These are phyloP conservation scores for Dreissena rostriformis DNA, from an alignment of 1,140 invertebrate genomes.

Conservation along the genomic window DNA sequence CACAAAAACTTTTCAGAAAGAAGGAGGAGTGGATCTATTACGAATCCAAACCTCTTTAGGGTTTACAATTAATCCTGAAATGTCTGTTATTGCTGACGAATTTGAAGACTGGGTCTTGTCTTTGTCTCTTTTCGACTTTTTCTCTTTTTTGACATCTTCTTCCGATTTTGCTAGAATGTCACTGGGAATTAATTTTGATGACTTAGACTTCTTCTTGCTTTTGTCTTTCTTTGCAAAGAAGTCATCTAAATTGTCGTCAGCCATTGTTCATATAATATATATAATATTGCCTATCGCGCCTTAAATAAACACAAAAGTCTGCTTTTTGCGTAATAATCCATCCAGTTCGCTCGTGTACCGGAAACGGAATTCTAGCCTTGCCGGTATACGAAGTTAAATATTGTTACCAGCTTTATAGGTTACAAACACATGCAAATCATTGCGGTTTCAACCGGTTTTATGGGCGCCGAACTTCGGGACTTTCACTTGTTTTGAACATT, in stretches of 20 bases:
- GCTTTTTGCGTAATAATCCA: slow-evolving; percentile 42
- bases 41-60: slow-evolving; percentile 47
- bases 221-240: slow-evolving; percentile 80
- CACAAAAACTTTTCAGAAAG: slow-evolving; percentile 38
- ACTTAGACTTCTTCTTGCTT: slow-evolving; percentile 77
- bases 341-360: slow-evolving; percentile 46
- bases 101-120: slow-evolving; percentile 52
- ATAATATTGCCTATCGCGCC: background rate
- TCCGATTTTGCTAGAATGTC: slow-evolving; percentile 63
- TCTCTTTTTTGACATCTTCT: slow-evolving; percentile 67
- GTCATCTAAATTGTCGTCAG: slow-evolving; percentile 75
- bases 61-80: slow-evolving; percentile 49
- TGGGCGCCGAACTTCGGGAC: too few species aligned
- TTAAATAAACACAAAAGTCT: slow-evolving; percentile 7
- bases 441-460: too few species aligned
- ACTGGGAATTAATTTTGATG: slow-evolving; percentile 65
- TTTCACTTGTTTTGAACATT: too few species aligned
- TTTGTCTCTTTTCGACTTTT: slow-evolving; percentile 73
- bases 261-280: slow-evolving; percentile 52
- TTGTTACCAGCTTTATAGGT: too few species aligned
- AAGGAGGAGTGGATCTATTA: slow-evolving; percentile 51
- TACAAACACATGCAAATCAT: too few species aligned
- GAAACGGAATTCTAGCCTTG: slow-evolving; percentile 36
- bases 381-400: too few species aligned
- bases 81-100: slow-evolving; percentile 7